Evolutionary conservation across 2,113 vertebrate species (phyloP), one percentile per base, ranked within the genome.

Genomic region (Clarias gariepinus): DNA sequence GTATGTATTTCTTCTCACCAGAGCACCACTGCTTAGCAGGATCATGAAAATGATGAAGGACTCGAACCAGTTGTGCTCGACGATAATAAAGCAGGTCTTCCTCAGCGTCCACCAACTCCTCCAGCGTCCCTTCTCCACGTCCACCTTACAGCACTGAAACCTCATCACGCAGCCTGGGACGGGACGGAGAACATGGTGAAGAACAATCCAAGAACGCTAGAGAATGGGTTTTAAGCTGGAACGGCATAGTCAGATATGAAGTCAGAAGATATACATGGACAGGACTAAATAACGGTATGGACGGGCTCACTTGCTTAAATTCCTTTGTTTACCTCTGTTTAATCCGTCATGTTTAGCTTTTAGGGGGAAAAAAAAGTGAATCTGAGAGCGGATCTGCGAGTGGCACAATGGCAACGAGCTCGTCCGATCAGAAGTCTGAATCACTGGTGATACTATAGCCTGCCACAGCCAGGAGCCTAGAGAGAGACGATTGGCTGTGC

Each of bases 41-140:
- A 99, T 99, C 98, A 99, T 99, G 94, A 99, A 98, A 92, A 99
- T 98, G 93, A 99, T 99, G 95, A 99, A 99, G 88, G 97, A 97
- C 91, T 99, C 98, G 89, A 99, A 99, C 98, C 98, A 99, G 94
- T 98, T 99, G 94, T 99, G 98, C 91, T 99, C 98, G 88, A 99
- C 98, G 69, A 99, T 99, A 90, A 96, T 95, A 68, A 98, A 99
- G 93, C 98, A 99, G 66, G 98, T 99, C 95, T 97, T 99, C 87
- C 98, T 96, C 71, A 99, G 93, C 47, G 95, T 97, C 97, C 98
- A 99, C 98, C 98, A 99, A 82, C 91, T 95, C 92, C 97, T 99
- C 83, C 96, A 97, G 83, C 94, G 93, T 69, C 93, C 94, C 79
- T 95, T 95, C 84, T 98, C 97, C 88, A 96, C 94, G 73, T 95